A percentile compares a stretch with the other conserved stretches of the same genome.
Evolutionary conservation across 2,113 vertebrate species (phyloP).

Genomic region (Clarias batrachus): DNA sequence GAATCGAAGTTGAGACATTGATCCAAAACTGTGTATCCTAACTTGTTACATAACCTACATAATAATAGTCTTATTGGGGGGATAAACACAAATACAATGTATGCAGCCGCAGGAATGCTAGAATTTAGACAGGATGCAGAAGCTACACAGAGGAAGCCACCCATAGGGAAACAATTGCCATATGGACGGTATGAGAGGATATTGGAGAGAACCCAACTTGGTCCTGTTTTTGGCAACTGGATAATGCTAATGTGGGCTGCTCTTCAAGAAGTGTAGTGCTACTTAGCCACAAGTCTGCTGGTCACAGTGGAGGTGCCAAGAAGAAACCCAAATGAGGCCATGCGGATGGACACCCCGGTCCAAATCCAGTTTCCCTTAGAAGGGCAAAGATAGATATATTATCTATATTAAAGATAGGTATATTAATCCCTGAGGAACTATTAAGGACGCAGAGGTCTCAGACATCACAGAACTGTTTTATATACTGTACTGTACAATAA

Average conservation of each 20-base stretch:
- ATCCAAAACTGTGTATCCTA: not conserved
- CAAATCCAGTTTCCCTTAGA: not conserved
- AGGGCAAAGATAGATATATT: not conserved
- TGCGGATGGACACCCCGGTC: not conserved
- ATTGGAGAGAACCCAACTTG: not conserved
- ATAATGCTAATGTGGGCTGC: not conserved
- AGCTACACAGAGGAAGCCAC: not conserved
- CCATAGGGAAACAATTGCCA: not conserved
- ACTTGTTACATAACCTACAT: not conserved
- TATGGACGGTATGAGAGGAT: constrained; percentile 5
- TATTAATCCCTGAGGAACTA: not conserved
- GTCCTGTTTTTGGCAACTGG: not conserved
- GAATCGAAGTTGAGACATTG: not conserved
- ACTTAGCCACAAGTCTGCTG: not conserved
- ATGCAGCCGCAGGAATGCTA: not conserved
- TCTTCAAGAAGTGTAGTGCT: not conserved
- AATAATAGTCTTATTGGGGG: not conserved
- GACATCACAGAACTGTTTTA: not conserved
- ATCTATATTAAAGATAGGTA: no score
- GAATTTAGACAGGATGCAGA: not conserved
- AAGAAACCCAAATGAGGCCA: not conserved
- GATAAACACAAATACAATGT: not conserved
- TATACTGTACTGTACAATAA: no score
- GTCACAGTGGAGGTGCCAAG: not conserved
- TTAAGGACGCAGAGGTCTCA: not conserved